Percentiles rank a stretch among this genome's conserved stretches.
phyloP scores from a whole-genome alignment of 1,140 invertebrate species.

The Tetragnatha versicolor region DNA sequence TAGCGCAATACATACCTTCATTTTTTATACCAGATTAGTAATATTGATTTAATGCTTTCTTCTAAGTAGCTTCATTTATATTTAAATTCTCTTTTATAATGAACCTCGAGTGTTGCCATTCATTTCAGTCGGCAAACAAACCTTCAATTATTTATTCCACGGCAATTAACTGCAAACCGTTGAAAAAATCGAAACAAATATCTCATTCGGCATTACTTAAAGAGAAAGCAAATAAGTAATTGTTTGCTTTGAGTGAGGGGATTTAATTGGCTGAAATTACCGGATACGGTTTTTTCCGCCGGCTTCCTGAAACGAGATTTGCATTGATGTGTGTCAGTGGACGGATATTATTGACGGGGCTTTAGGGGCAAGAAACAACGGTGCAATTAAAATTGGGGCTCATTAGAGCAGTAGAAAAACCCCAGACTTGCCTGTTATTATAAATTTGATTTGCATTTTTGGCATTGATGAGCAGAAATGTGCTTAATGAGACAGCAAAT shows the following conservation, averaged over 20 bases:
- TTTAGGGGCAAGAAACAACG: not conserved
- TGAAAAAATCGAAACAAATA: too few species aligned
- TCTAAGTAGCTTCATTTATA: too few species aligned
- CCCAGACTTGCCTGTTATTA: not conserved
- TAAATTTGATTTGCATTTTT: not conserved
- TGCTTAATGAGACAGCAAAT: constrained; percentile 3
- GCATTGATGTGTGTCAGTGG: not conserved
- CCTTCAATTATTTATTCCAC: too few species aligned
- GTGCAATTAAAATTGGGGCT: not conserved
- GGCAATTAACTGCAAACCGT: too few species aligned
- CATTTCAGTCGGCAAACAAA: too few species aligned
- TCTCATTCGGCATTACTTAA: too few species aligned
- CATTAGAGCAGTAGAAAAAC: not conserved
- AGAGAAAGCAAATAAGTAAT: too few species aligned
- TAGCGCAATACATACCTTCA: too few species aligned
- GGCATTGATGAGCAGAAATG: not conserved
- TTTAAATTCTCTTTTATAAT: too few species aligned
- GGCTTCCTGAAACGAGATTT: not conserved
- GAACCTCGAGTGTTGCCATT: too few species aligned
- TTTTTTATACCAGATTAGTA: too few species aligned
- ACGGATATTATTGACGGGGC: not conserved
- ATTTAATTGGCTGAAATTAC: not conserved
- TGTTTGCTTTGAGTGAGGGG: not conserved
- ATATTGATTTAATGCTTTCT: too few species aligned
- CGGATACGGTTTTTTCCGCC: not conserved